phyloP scores from a whole-genome alignment of 1,140 invertebrate genomes.

The Lepidurus apus region DNA sequence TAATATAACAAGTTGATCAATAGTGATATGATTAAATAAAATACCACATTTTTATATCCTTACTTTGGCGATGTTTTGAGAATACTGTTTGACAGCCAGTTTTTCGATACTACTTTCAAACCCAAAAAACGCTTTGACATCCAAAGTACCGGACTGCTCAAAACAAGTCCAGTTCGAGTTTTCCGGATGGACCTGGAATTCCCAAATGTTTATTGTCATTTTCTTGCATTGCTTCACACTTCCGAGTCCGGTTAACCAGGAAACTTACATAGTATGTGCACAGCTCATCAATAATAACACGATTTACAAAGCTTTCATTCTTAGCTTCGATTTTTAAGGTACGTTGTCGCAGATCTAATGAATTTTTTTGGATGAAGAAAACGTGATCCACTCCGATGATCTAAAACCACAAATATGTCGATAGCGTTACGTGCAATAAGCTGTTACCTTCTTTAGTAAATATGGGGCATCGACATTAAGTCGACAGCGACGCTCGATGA shows the following conservation, averaged over 20 bases:
- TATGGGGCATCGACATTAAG: conserved; percentile 93
- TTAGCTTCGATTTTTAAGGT: conserved; percentile 85
- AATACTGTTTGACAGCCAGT: conserved; percentile 95
- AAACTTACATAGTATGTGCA: conserved; percentile 82
- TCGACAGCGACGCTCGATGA: conserved; percentile 84
- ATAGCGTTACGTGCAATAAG: not conserved
- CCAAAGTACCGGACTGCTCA: conserved; percentile 86
- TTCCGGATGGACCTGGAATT: conserved; percentile 79
- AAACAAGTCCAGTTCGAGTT: conserved; percentile 95
- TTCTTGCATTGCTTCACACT: not conserved
- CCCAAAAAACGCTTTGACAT: conserved; percentile 95
- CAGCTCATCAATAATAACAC: conserved; percentile 82
- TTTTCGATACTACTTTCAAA: conserved; percentile 95
- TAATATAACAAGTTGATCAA: conserved; percentile 42
- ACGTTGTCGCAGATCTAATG: conserved; percentile 68
- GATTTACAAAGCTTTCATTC: conserved; percentile 84
- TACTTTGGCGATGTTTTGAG: conserved; percentile 82
- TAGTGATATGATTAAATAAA: conserved; percentile 29
- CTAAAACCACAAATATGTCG: conserved; percentile 52
- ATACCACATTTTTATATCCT: conserved; percentile 22
- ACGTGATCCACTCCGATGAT: conserved; percentile 91
- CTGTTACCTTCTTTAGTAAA: conserved; percentile 80
- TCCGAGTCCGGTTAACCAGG: not conserved
- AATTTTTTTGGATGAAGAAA: conserved; percentile 89
- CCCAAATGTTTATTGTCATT: not conserved